These are phyloP conservation scores for Poecilia velifera DNA, from an alignment of 2,797 vertebrate genomes.

Conservation along the genomic window DNA sequence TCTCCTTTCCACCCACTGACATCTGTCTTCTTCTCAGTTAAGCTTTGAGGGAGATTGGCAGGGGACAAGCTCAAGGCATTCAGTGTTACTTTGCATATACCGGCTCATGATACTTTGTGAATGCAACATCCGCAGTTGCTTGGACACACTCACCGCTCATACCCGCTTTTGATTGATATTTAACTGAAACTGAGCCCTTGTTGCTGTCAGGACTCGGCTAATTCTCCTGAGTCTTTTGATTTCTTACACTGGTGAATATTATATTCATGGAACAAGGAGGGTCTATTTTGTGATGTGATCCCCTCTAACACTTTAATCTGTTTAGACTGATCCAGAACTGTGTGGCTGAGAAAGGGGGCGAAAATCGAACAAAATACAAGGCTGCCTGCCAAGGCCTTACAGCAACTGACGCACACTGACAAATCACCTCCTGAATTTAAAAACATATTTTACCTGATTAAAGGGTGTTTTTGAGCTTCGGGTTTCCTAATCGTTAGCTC, in stretches of 20 bases:
- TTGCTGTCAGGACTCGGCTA: slow-evolving; percentile 80
- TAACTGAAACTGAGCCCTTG: slow-evolving; percentile 83
- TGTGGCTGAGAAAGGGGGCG: slow-evolving; percentile 62
- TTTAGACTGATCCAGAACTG: slow-evolving; percentile 80
- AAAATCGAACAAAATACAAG: slow-evolving; percentile 65
- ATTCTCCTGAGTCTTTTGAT: slow-evolving; percentile 81
- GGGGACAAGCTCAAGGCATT: slow-evolving; percentile 78
- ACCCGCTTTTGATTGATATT: slow-evolving; percentile 81
- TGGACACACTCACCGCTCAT: slow-evolving; percentile 20
- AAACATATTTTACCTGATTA: slow-evolving; percentile 12
- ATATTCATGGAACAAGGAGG: slow-evolving; percentile 72
- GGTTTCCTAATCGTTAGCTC: slow-evolving; percentile 13
- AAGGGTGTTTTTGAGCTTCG: slow-evolving; percentile 39
- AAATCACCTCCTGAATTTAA: slow-evolving; percentile 50
- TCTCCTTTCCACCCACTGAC: slow-evolving; percentile 73
- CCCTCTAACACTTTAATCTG: slow-evolving; percentile 84
- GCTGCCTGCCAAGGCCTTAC: slow-evolving; percentile 66
- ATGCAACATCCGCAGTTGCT: slow-evolving; percentile 26
- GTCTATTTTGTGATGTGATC: slow-evolving; percentile 79
- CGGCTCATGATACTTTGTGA: slow-evolving; percentile 63
- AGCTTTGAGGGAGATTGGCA: slow-evolving; percentile 80
- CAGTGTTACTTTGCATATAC: slow-evolving; percentile 68
- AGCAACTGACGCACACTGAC: slow-evolving; percentile 32
- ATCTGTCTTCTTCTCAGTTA: slow-evolving; percentile 70
- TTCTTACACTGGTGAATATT: slow-evolving; percentile 84